Percentiles rank a stretch among this genome's conserved stretches.
Evolutionary conservation across 1,140 invertebrate species (phyloP).

Genomic region (Apis dorsata): DNA sequence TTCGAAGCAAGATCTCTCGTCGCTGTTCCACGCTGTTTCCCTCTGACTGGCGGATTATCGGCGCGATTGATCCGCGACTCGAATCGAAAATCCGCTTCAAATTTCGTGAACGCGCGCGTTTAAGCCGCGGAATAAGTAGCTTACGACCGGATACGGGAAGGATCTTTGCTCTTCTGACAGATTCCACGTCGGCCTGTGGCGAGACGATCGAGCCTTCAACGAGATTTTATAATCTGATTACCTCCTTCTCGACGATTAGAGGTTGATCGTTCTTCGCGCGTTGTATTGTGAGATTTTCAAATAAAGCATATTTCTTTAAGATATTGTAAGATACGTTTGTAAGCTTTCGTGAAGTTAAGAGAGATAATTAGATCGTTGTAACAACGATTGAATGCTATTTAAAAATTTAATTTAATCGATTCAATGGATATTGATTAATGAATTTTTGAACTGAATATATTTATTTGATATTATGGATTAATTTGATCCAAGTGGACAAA

Average conservation of each 20-base stretch:
- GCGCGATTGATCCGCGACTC: background rate
- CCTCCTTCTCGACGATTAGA: background rate
- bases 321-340: too few species aligned
- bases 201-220: background rate
- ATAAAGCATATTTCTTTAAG: too few species aligned
- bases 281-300: too few species aligned
- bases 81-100: constrained; percentile 11
- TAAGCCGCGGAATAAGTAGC: constrained; percentile 40
- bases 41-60: constrained; percentile 6
- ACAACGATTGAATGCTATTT: too few species aligned
- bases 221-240: constrained; percentile 40
- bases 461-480: too few species aligned
- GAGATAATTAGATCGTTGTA: too few species aligned
- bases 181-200: background rate
- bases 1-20: background rate
- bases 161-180: constrained; percentile 6
- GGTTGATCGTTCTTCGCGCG: background rate
- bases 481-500: too few species aligned
- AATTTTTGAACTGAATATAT: too few species aligned
- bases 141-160: background rate
- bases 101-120: constrained; percentile 26
- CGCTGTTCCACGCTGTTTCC: background rate
- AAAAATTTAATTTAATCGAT: too few species aligned
- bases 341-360: too few species aligned
- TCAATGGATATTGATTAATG: too few species aligned